Evolutionary conservation across 2,888 invertebrate genomes (phyloP).

Genomic region (Drosophila falleni): DNA sequence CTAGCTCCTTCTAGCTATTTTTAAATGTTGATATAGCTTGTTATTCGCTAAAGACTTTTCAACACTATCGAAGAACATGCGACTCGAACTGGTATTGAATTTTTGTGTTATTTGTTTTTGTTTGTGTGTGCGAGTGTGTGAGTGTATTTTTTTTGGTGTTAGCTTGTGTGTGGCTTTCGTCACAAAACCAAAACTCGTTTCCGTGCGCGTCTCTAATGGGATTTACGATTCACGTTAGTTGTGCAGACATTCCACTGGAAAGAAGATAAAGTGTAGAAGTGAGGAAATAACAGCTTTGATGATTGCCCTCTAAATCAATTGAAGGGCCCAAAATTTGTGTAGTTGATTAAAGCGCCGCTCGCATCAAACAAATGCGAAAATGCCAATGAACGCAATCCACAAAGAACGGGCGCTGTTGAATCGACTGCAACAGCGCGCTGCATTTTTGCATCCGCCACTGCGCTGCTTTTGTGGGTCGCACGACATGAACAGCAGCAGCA

Average conservation of each 20-base stretch:
- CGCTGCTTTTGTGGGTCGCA: conserved; percentile 66
- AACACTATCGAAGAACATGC: conserved; percentile 56
- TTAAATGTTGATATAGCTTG: no score
- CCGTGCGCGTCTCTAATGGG: conserved; percentile 64
- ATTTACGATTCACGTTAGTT: conserved; percentile 61
- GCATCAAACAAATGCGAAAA: conserved; percentile 37
- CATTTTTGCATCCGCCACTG: conserved; percentile 29
- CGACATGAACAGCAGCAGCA: conserved; percentile 8
- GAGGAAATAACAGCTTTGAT: conserved; percentile 10
- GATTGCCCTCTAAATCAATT: conserved; percentile 65
- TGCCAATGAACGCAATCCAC: conserved; percentile 71
- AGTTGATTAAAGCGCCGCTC: conserved; percentile 61
- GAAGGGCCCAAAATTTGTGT: conserved; percentile 64
- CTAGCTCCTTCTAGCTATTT: no score
- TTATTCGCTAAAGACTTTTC: no score
- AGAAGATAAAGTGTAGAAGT: conserved; percentile 36
- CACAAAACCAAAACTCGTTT: conserved; percentile 65
- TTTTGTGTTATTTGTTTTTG: conserved; percentile 54
- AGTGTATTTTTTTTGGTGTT: conserved; percentile 43
- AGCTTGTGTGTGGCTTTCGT: conserved; percentile 51
- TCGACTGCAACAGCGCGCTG: conserved; percentile 34
- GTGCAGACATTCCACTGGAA: conserved; percentile 50
- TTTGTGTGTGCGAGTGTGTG: conserved; percentile 18
- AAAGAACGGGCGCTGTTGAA: conserved; percentile 70
- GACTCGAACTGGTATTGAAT: conserved; percentile 69